These are phyloP conservation scores for Rhizomys pruinosus DNA, from an alignment of 2,113 vertebrate genomes.

Conservation along the genomic window DNA sequence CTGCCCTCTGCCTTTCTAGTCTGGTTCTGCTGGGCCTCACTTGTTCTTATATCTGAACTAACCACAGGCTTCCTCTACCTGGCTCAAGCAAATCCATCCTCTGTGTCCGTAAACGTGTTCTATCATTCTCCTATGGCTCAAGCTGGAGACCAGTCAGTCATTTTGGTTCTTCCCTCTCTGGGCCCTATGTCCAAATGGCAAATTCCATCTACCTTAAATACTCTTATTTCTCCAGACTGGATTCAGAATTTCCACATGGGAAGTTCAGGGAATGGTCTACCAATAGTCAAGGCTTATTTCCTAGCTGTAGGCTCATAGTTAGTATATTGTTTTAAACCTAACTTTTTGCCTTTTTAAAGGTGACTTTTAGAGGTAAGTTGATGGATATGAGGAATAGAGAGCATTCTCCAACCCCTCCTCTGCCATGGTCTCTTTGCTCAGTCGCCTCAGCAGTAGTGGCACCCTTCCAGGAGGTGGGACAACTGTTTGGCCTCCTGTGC, in stretches of 20 bases:
- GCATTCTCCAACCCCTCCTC: neutral
- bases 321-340: neutral
- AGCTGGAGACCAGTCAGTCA: neutral
- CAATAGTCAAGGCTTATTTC: neutral
- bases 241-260: neutral
- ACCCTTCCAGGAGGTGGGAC: neutral
- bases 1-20: neutral
- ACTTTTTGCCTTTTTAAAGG: neutral
- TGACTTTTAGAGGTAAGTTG: neutral
- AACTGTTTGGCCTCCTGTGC: rapidly evolving
- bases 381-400: neutral
- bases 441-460: neutral
- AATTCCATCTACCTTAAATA: neutral
- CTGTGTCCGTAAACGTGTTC: neutral
- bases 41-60: neutral
- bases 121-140: neutral
- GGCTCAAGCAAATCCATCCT: neutral
- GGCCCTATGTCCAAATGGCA: neutral
- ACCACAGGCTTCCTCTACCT: neutral
- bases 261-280: neutral
- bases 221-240: neutral
- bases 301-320: neutral
- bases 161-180: neutral
- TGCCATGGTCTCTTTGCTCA: neutral
- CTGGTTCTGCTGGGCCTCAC: neutral